Evolutionary conservation across 2,113 vertebrate species (phyloP), one percentile per base, ranked within the genome.

Genomic region (Rhabdornis inornatus): DNA sequence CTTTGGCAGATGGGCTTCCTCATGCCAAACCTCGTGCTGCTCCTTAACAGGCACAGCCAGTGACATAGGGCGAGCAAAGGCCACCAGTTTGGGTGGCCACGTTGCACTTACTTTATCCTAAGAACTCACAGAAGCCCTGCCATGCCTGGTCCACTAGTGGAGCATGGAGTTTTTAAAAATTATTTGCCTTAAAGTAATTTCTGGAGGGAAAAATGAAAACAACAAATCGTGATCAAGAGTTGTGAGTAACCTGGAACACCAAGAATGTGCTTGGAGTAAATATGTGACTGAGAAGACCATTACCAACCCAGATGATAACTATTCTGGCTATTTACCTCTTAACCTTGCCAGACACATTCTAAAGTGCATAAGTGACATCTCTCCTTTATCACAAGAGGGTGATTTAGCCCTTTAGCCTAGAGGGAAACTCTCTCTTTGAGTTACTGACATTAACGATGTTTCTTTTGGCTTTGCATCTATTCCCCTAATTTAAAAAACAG

Each of bases 381-480:
- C 70, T 75, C 60, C 81, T 96, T 92, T 85, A 93, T 92, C 76
- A 63, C 76, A 92, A 78, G 60, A 44, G n/a, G n/a, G n/a, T n/a
- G n/a, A n/a, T n/a, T n/a, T n/a, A n/a, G n/a, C n/a, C n/a, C n/a
- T 83, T 94, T 95, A 95, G 94, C 94, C 96, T 52, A 39, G 63
- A 92, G 94, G 90, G 64, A 86, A 97, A 72, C 61, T 75, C 63
- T 68, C 56, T 25, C 56, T 90, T 83, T 89, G 35, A 78, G 72
- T 66, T 87, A 74, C 83, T 2, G 5, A 83, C 2, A 0, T 84
- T 94, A 96, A 90, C 9, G 5, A 49, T 87, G 87, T 95, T 96
- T 77, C 66, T 94, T 96, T 97, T 95, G 95, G 95, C 96, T 89
- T n/a, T 65, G 55, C 59, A 87, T 96, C 85, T 83, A 72, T 77